Conservation (phyloP, 2,113 vertebrate species). For the Bombycilla garrulus region DNA sequence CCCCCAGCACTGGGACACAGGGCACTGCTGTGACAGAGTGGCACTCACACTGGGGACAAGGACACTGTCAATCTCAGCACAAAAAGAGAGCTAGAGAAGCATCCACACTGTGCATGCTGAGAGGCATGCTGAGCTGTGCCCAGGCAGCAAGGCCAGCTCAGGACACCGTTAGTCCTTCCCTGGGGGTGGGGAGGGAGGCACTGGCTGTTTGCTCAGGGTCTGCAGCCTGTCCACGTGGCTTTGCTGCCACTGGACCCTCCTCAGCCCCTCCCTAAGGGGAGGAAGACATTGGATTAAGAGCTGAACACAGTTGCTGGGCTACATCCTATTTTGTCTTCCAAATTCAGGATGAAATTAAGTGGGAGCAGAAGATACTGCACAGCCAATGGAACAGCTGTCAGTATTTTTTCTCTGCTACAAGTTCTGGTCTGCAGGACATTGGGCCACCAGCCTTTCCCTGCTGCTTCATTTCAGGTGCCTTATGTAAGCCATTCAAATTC, state of each 20-base stretch:
- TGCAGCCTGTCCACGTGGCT: not conserved
- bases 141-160: not conserved
- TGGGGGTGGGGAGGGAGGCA: not conserved
- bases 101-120: not conserved
- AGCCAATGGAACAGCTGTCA: not conserved
- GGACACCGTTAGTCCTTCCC: fast-evolving
- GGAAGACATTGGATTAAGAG: not conserved
- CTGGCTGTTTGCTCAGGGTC: not conserved
- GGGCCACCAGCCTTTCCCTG: not conserved
- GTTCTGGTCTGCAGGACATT: not conserved
- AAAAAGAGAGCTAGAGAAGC: not conserved
- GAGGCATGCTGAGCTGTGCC: not conserved
- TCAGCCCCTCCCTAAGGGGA: not conserved
- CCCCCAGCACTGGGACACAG: not conserved
- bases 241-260: not conserved
- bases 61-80: not conserved
- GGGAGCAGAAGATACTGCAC: not conserved
- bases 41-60: not conserved
- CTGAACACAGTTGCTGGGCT: not conserved
- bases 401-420: not conserved
- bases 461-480: not conserved
- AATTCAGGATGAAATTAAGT: not conserved
- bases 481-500: not conserved
- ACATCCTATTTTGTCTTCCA: not conserved
- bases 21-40: not conserved